Percentiles rank a stretch among this genome's conserved stretches.
These are phyloP conservation scores for Herpetotheres cachinnans DNA, from an alignment of 2,113 vertebrate species.

Conservation along the genomic window DNA sequence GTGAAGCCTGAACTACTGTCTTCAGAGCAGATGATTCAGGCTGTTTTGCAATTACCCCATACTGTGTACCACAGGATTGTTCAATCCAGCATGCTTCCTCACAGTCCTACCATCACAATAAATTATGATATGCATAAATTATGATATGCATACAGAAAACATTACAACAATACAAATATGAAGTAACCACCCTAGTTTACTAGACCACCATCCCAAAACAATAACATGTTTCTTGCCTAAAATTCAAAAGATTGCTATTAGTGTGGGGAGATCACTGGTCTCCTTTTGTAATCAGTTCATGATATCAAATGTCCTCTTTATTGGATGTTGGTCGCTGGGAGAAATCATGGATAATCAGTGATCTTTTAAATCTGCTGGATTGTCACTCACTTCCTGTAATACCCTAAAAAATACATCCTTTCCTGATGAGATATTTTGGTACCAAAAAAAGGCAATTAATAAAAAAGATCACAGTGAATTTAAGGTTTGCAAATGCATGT, in stretches of 20 bases:
- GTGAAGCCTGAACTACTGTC: background rate
- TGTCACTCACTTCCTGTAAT: background rate
- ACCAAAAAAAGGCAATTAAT: background rate
- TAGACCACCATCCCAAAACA: background rate
- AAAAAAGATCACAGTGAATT: background rate
- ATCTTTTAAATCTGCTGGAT: background rate
- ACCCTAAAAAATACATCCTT: background rate
- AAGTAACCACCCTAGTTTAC: background rate
- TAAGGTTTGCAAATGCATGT: background rate
- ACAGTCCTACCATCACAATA: background rate
- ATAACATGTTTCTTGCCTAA: background rate
- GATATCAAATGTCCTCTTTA: background rate
- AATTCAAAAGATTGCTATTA: background rate
- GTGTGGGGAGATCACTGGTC: background rate
- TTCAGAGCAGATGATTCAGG: background rate
- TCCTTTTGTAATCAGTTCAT: background rate
- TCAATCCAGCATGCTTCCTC: background rate
- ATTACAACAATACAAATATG: background rate
- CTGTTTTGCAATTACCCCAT: background rate
- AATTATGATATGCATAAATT: background rate
- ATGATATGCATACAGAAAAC: background rate
- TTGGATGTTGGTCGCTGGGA: background rate
- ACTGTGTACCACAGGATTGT: background rate
- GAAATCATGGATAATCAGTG: background rate
- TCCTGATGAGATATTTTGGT: background rate